Conservation (phyloP, 2,888 invertebrate genomes). For the Meliscaeva auricollis region DNA sequence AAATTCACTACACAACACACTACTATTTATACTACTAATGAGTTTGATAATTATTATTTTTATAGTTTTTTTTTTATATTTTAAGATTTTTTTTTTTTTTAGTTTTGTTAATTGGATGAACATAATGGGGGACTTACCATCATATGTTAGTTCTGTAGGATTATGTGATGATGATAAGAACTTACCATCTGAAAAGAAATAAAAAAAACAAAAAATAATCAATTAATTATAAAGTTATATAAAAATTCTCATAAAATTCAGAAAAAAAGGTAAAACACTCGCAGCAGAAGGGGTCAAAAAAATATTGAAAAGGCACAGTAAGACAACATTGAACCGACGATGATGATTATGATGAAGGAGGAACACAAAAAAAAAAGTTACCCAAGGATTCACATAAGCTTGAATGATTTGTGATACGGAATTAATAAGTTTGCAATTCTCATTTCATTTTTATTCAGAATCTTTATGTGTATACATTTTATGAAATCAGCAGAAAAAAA, state of each 20-base stretch:
- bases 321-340: background rate
- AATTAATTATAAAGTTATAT: constrained; percentile 79
- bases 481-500: constrained; percentile 7
- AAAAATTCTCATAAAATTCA: constrained; percentile 25
- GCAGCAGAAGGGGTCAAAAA: constrained; percentile 15
- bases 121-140: constrained; percentile 82
- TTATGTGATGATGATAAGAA: constrained; percentile 84
- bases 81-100: constrained; percentile 50
- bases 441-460: constrained; percentile 47
- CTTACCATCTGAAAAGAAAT: constrained; percentile 84
- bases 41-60: constrained; percentile 53
- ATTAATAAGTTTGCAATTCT: constrained; percentile 73
- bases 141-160: constrained; percentile 84
- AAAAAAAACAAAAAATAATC: constrained; percentile 68
- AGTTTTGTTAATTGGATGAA: constrained; percentile 74
- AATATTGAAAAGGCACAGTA: constrained; percentile 5
- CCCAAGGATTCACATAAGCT: constrained; percentile 55
- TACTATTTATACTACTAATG: constrained; percentile 50
- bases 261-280: constrained; percentile 4
- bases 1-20: constrained; percentile 61
- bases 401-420: constrained; percentile 73
- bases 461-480: too few relatives aligned
- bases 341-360: constrained; percentile 29
- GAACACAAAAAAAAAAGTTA: background rate
- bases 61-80: constrained; percentile 29